Percentiles rank a stretch among this genome's conserved stretches.
phyloP scores from a whole-genome alignment of 2,797 vertebrate genomes.

The Tokudaia muenninki region DNA sequence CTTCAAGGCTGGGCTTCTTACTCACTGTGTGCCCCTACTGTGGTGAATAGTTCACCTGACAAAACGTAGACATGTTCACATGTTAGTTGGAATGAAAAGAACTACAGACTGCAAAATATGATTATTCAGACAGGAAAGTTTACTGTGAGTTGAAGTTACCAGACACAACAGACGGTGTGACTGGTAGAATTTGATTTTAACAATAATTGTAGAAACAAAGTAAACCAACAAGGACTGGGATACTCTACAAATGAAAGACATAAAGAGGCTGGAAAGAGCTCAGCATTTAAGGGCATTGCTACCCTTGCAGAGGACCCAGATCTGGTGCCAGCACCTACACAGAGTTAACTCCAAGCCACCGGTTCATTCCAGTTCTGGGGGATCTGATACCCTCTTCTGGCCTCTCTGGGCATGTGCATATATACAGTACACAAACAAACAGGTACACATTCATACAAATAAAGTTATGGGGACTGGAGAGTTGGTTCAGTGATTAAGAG shows the following conservation, averaged over 20 bases:
- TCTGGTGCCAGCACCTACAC: neutral
- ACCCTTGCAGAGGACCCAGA: neutral
- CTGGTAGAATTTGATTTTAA: slow-evolving; percentile 8
- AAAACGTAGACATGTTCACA: neutral
- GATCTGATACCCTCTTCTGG: neutral
- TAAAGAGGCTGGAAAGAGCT: neutral
- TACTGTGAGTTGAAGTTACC: neutral
- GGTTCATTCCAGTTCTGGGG: neutral
- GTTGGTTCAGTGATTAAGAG: neutral
- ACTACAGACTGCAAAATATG: neutral
- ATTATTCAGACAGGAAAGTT: neutral
- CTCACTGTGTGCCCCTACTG: neutral
- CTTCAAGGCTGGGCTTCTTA: neutral
- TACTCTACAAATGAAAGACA: slow-evolving; percentile 45
- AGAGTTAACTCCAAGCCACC: neutral
- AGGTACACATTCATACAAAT: neutral
- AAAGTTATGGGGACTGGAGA: neutral
- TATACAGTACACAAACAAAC: neutral
- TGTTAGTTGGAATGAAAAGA: neutral
- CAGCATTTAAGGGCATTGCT: neutral
- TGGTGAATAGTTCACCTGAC: neutral
- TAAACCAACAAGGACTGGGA: neutral
- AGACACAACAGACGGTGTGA: neutral
- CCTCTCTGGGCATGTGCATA: neutral
- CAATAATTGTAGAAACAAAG: slow-evolving; percentile 14